Base-by-base conservation (phyloP, 1,140 invertebrate species). In the Samia ricini region DNA sequence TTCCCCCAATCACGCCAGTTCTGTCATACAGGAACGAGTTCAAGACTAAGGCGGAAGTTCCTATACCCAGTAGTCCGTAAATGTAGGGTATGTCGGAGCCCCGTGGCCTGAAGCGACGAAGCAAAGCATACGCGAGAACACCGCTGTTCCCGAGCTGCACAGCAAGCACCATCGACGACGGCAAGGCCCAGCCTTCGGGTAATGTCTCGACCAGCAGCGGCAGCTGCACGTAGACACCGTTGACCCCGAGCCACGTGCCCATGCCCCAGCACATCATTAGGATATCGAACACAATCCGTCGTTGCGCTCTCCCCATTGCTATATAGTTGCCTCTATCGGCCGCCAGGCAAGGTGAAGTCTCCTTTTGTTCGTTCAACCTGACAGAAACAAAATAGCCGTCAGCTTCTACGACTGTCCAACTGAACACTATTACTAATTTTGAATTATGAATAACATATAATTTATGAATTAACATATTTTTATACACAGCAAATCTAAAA, bases 211-310 rank as follows among this genome's bases (percentile, higher is more conserved):
- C 95, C 58, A 98, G 89, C 58, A 98, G 89, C 0, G 98, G 97
- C 54, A 98, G 88, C 86, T 99, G 96, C 42, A 98, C 95, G 91
- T 95, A 99, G 60, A 98, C 92, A 7, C 96, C 96, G 88, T 98
- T 98, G 42, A 98, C 93, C 20, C 95, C 95, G 54, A 98, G 92
- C 98, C 98, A 99, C n/a, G 97, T 94, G 68, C 95, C 95, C 18
- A 98, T 92, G 22, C 97, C 97, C 91, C 98, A 98, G 61, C 95
- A 88, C 61, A 94, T 91, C 50, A 95, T 93, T 21, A 98, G 85
- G 22, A 94, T 68, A 79, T 96, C 95, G 5, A 96, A 93, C n/a
- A 93, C 23, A 12, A 93, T 62, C 62, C 89, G 92, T 19, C 94
- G 86, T 62, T 91, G 90, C n/a, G 69, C 51, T 22, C 74, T 69